phyloP scores from a whole-genome alignment of 1,140 invertebrate genomes.

The Drosophila ohnishii region DNA sequence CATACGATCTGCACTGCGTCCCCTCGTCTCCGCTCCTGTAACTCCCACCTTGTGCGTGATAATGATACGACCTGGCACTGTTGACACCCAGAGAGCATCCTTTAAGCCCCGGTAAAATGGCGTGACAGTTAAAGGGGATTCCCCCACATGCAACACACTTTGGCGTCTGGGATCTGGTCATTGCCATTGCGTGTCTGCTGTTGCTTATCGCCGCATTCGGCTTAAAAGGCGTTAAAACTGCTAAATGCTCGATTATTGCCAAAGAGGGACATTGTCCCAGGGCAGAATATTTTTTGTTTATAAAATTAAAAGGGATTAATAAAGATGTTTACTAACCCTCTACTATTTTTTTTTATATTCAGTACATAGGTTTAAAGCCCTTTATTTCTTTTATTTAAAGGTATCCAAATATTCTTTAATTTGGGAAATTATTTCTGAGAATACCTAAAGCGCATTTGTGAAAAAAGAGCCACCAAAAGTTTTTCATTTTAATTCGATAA shows the following conservation, averaged over 20 bases:
- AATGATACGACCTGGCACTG: constrained; percentile 66
- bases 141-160: constrained; percentile 60
- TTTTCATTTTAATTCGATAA: no score
- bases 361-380: no score
- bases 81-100: constrained; percentile 64
- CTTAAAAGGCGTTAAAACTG: constrained; percentile 69
- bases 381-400: no score
- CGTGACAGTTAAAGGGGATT: constrained; percentile 59
- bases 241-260: constrained; percentile 73
- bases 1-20: constrained; percentile 34
- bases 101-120: constrained; percentile 47
- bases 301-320: constrained; percentile 1
- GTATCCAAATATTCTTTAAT: no score
- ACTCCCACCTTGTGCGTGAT: constrained; percentile 49
- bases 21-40: background rate
- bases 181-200: constrained; percentile 59
- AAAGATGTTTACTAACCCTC: background rate
- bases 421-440: no score
- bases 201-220: constrained; percentile 52
- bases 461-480: no score
- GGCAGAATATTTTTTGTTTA: background rate
- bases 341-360: no score
- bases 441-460: no score
- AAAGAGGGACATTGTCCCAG: constrained; percentile 25
- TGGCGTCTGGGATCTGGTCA: constrained; percentile 24